These are phyloP conservation scores for Felis chaus DNA, from an alignment of 2,113 vertebrate genomes.

Conservation along the genomic window DNA sequence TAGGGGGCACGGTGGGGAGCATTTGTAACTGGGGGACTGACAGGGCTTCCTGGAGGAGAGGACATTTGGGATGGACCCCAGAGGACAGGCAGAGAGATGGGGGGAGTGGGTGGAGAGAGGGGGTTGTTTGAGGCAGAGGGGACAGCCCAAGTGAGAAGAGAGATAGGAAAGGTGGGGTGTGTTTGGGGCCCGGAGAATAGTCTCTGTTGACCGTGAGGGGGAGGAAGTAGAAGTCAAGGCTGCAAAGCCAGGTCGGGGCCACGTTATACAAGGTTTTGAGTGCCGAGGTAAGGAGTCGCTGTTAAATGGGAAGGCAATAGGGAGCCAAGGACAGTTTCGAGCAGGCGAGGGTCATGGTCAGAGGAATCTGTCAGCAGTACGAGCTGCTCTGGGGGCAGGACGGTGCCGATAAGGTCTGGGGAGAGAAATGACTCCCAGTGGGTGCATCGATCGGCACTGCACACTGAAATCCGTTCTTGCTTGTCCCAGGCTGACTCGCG, in stretches of 20 bases:
- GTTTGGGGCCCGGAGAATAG: not conserved
- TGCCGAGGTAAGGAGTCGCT: not conserved
- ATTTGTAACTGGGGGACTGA: not conserved
- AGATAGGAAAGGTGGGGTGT: not conserved
- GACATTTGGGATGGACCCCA: not conserved
- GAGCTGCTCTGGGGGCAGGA: too few relatives aligned
- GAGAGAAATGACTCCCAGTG: accelerated
- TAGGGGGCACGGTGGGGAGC: accelerated
- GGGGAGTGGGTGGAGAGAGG: not conserved
- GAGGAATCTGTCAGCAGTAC: not conserved
- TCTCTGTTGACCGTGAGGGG: not conserved
- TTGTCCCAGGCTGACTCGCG: not conserved
- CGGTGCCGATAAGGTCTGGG: not conserved
- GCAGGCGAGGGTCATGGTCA: not conserved
- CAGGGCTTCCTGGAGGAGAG: not conserved
- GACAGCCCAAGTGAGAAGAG: not conserved
- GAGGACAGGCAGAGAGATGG: not conserved
- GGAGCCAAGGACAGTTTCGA: not conserved
- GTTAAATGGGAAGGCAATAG: not conserved
- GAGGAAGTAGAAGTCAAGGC: not conserved
- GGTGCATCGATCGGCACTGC: not conserved
- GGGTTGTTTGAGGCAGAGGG: not conserved
- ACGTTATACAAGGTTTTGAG: not conserved
- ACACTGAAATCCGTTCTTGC: not conserved
- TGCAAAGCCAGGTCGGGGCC: too few relatives aligned